Conservation (phyloP, 2,888 invertebrate genomes). For the Drosophila pseudotakahashii region DNA sequence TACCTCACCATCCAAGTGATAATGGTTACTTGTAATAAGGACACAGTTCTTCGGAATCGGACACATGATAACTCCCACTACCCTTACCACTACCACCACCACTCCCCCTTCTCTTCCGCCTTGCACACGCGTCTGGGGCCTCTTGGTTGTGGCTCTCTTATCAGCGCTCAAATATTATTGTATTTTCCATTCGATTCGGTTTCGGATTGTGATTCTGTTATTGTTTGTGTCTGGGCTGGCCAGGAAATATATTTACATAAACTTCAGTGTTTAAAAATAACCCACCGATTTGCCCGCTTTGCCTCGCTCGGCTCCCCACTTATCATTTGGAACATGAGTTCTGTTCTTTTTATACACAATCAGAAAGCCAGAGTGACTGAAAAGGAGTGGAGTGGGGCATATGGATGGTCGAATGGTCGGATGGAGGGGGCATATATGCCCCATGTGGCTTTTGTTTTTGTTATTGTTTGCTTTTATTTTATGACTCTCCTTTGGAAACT, state of each 20-base stretch:
- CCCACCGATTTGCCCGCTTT: constrained; percentile 11
- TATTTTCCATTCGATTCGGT: constrained; percentile 50
- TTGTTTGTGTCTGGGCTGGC: constrained; percentile 61
- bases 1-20: too few species aligned
- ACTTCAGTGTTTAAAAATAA: constrained; percentile 79
- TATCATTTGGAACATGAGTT: constrained; percentile 77
- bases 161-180: constrained; percentile 73
- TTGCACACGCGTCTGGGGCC: constrained; percentile 17
- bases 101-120: constrained; percentile 4
- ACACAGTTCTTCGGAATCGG: neutral
- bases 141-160: constrained; percentile 38
- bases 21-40: neutral
- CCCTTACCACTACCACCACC: too few species aligned
- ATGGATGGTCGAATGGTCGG: neutral
- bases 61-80: constrained; percentile 9
- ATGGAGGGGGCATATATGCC: constrained; percentile 7
- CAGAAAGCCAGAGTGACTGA: constrained; percentile 14
- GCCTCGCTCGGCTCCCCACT: constrained; percentile 20
- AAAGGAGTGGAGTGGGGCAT: neutral
- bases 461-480: constrained; percentile 36
- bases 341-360: constrained; percentile 52
- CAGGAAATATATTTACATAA: constrained; percentile 80
- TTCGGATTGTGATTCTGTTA: constrained; percentile 37
- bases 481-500: constrained; percentile 26
- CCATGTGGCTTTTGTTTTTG: constrained; percentile 30